phyloP scores from a whole-genome alignment of 1,140 invertebrate species.

The Drosophila oshimai region DNA sequence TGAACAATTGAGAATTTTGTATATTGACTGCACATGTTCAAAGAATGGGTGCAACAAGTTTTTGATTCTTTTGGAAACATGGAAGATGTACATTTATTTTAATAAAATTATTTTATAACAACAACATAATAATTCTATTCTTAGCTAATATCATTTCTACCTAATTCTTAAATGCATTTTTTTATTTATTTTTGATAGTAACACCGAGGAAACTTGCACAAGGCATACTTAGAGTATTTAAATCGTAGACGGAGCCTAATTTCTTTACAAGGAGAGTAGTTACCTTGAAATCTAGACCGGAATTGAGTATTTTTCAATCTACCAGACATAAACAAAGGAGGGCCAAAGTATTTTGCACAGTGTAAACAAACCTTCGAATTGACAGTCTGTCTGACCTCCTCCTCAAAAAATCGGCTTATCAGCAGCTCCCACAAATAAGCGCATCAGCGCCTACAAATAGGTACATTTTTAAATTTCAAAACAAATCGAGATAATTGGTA shows the following conservation, averaged over 20 bases:
- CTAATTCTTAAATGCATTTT: too few species aligned
- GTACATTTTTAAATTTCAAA: not conserved
- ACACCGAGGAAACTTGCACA: too few species aligned
- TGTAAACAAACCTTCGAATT: conserved; percentile 73
- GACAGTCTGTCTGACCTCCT: conserved; percentile 21
- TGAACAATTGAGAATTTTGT: not conserved
- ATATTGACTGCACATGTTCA: too few species aligned
- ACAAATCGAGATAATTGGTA: conserved; percentile 15
- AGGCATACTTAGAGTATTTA: not conserved
- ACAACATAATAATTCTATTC: too few species aligned
- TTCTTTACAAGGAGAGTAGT: not conserved
- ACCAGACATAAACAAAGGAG: conserved; percentile 6
- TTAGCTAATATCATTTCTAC: too few species aligned
- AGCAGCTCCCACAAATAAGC: conserved; percentile 40
- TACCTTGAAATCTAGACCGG: conserved; percentile 35
- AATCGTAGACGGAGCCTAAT: not conserved
- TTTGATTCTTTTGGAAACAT: too few species aligned
- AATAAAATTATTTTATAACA: too few species aligned
- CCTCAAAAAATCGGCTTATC: conserved; percentile 48
- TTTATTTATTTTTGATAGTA: too few species aligned
- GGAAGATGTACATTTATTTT: too few species aligned
- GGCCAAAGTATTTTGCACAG: conserved; percentile 16
- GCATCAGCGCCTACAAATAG: not conserved
- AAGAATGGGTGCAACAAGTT: too few species aligned
- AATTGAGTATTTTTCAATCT: conserved; percentile 15